phyloP scores from a whole-genome alignment of 2,888 invertebrate genomes.

The Brenthis hecate region DNA sequence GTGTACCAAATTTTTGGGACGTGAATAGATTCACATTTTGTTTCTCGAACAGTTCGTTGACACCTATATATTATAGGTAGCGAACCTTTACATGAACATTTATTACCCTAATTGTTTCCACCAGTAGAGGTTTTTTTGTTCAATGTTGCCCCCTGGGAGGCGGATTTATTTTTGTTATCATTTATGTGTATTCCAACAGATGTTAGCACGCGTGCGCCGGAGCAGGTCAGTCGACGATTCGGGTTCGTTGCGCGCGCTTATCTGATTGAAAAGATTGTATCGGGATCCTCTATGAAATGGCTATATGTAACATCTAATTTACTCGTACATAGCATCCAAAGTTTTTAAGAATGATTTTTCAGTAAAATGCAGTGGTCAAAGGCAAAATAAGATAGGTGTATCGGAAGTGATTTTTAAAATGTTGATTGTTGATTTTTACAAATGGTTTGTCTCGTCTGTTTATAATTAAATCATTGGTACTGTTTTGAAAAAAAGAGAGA shows the following conservation, averaged over 20 bases:
- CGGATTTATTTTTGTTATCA: constrained; percentile 77
- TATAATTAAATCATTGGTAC: not conserved
- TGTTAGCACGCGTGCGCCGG: constrained; percentile 60
- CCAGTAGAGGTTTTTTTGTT: constrained; percentile 45
- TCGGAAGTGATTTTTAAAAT: not conserved
- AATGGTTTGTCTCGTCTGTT: not conserved
- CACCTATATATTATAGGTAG: constrained; percentile 18
- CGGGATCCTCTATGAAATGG: constrained; percentile 15
- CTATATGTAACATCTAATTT: not conserved
- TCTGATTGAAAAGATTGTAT: constrained; percentile 49
- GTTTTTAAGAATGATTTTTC: not conserved
- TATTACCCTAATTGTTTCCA: constrained; percentile 18
- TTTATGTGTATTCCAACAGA: constrained; percentile 64
- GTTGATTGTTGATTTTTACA: not conserved
- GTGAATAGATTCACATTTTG: constrained; percentile 15
- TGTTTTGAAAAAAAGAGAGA: not conserved
- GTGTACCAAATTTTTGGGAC: constrained; percentile 12
- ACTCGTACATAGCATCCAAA: not conserved
- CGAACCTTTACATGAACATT: constrained; percentile 13
- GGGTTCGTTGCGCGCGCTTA: constrained; percentile 67
- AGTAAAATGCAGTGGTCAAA: not conserved
- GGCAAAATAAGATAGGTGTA: not conserved
- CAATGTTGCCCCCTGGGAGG: constrained; percentile 64
- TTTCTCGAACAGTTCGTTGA: constrained; percentile 37
- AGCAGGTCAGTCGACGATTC: constrained; percentile 65